Evolutionary conservation across 2,888 invertebrate genomes (phyloP).

Genomic region (Drosophila meridiana): DNA sequence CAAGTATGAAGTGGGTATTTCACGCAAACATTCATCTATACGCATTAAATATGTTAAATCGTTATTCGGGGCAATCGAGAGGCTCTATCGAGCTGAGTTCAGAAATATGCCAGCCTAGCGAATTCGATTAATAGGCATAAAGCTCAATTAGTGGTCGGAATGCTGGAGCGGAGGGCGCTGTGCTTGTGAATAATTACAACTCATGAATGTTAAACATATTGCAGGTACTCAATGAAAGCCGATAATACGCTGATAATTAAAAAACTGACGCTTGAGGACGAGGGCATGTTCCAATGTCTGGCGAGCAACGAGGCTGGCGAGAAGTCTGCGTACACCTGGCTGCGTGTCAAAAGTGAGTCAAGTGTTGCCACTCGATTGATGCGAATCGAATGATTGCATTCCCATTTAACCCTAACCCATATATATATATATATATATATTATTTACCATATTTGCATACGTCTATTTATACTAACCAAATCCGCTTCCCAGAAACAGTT

Average conservation of each 20-base stretch:
- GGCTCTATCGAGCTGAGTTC: neutral
- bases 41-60: conserved; percentile 7
- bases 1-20: neutral
- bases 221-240: conserved; percentile 91
- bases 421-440: neutral
- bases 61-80: neutral
- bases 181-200: conserved; percentile 1
- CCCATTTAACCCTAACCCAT: neutral
- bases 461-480: conserved; percentile 24
- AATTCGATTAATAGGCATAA: conserved; percentile 2
- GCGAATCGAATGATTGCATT: neutral
- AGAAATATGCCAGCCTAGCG: conserved; percentile 1
- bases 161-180: neutral
- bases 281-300: conserved; percentile 98
- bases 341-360: conserved; percentile 97
- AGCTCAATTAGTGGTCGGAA: conserved; percentile 5
- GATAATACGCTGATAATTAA: conserved; percentile 93
- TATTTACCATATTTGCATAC: conserved; percentile 3
- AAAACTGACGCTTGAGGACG: conserved; percentile 92
- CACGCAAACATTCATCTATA: neutral
- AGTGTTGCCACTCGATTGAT: conserved; percentile 14
- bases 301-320: conserved; percentile 96
- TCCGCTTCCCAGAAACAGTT: conserved; percentile 6
- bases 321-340: conserved; percentile 94
- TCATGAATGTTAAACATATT: conserved; percentile 4